Evolutionary conservation across 2,113 vertebrate species (phyloP), one percentile per base, ranked within the genome.

Genomic region (Podarcis cretensis): DNA sequence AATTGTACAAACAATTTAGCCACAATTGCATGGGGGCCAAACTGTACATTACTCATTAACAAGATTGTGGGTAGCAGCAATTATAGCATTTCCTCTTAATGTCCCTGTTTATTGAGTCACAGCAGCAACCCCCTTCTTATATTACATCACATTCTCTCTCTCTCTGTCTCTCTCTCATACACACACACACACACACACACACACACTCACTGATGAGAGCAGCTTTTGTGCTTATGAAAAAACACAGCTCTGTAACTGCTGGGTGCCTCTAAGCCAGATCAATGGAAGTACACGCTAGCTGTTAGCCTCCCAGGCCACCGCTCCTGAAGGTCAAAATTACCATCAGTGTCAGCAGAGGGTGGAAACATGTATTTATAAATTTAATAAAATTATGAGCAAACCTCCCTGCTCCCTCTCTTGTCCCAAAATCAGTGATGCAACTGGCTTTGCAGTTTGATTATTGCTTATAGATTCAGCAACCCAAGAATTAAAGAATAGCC

Each of bases 381-480:
- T 98, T 97, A 96, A 97, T 97, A 98, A 98, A 59, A 98, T 97
- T 96, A 96, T 97, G 98, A 97, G 97, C 96, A 95, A 96, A 96
- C 5, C 81, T 27, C 74, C 59, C 13, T n/a, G 65, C 59, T 68
- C 23, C 87, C 40, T 14, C 74, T 87, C 23, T 32, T 32, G 13
- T 32, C 77, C 77, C 77, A 80, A 68, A n/a, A 78, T 73, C 59
- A 97, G 95, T 94, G 96, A 95, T 94, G 95, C 97, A 98, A 98
- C 98, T 98, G 97, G 97, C 98, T 97, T 97, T 97, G 98, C 98
- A 98, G 97, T 98, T 98, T 99, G 99, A 99, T 99, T 99, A 99
- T 99, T 99, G 99, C 99, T 99, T 99, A 99, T 99, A 98, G 98
- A 99, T 99, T 99, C 97, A 98, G 98, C 96, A 96, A 97, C 97